Evolutionary conservation across 2,888 invertebrate genomes (phyloP).

Genomic region (Drosophila kanekoi): DNA sequence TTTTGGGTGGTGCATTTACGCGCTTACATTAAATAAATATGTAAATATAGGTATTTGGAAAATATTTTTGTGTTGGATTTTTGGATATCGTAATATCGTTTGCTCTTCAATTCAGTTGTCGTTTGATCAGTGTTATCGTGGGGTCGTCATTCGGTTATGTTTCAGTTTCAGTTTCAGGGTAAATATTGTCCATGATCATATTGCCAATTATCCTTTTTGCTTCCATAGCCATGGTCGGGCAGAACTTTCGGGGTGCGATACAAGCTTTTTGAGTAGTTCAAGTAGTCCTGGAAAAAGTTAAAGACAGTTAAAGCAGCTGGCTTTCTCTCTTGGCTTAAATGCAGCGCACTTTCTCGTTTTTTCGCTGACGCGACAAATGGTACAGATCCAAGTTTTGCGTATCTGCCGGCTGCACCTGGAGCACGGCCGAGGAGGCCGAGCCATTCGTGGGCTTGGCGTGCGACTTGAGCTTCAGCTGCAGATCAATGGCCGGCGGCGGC

Average conservation of each 20-base stretch:
- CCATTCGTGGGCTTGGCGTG: constrained; percentile 39
- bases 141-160: neutral
- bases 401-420: constrained; percentile 58
- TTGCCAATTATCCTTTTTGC: constrained; percentile 56
- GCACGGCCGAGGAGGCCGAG: constrained; percentile 36
- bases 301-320: neutral
- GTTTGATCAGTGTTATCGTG: neutral
- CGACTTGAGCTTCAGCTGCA: constrained; percentile 70
- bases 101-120: constrained; percentile 10
- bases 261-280: constrained; percentile 67
- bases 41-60: neutral
- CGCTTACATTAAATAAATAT: neutral
- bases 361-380: constrained; percentile 32
- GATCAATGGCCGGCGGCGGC: constrained; percentile 82
- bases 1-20: constrained; percentile 16
- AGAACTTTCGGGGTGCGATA: constrained; percentile 69
- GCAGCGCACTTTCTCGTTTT: constrained; percentile 45
- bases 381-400: constrained; percentile 18
- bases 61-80: constrained; percentile 26
- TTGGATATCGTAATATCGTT: constrained; percentile 42
- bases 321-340: neutral
- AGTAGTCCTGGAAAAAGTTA: constrained; percentile 62
- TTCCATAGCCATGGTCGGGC: constrained; percentile 60
- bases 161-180: constrained; percentile 54
- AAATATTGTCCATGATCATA: constrained; percentile 77